phyloP scores from a whole-genome alignment of 2,113 vertebrate species.

The Tragulus kanchil region DNA sequence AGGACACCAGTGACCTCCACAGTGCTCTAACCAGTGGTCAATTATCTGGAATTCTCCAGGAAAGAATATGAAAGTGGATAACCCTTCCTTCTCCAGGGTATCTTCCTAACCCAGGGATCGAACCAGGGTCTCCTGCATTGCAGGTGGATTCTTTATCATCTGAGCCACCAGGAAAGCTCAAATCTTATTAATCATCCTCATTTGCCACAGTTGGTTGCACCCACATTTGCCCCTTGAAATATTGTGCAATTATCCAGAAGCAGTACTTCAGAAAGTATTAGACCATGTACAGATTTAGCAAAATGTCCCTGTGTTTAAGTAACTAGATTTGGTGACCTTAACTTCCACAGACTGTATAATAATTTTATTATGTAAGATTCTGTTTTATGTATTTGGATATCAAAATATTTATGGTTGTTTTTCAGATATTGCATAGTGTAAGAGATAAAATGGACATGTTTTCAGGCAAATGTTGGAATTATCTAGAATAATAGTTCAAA shows the following conservation, averaged over 20 bases:
- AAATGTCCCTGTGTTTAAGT: slow-evolving; percentile 6
- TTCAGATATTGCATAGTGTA: slow-evolving; percentile 6
- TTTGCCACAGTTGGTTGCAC: neutral
- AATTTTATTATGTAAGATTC: slow-evolving; percentile 18
- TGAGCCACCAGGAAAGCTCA: too few species aligned
- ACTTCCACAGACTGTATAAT: neutral
- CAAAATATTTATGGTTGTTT: slow-evolving; percentile 41
- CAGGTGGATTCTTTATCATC: too few species aligned
- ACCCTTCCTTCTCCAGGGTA: too few species aligned
- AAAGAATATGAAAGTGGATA: too few species aligned
- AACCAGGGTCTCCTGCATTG: too few species aligned
- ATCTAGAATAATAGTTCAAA: slow-evolving; percentile 9
- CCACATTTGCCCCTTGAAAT: neutral
- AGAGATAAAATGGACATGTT: slow-evolving; percentile 21
- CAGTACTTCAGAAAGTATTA: neutral
- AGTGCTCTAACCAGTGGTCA: neutral
- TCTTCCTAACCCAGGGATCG: too few species aligned
- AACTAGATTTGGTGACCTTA: slow-evolving; percentile 39
- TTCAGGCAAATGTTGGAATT: slow-evolving; percentile 29
- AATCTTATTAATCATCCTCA: neutral
- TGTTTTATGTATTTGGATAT: slow-evolving; percentile 27
- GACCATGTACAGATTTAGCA: slow-evolving; percentile 6
- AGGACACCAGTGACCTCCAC: neutral
- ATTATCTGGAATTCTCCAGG: neutral
- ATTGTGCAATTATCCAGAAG: slow-evolving; percentile 10